phyloP scores from a whole-genome alignment of 2,797 vertebrate genomes.

The Hoplostethus atlanticus region DNA sequence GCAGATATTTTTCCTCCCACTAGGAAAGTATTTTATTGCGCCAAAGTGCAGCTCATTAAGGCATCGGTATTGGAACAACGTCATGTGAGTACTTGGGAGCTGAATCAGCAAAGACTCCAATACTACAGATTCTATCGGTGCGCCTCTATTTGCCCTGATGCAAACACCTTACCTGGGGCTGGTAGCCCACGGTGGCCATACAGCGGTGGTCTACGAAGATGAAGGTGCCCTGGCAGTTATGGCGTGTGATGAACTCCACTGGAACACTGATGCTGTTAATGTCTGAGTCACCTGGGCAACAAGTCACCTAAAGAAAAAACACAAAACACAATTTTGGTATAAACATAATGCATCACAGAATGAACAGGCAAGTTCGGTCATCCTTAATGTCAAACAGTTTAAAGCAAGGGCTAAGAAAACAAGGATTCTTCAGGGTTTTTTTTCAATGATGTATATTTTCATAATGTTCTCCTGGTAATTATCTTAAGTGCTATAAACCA shows the following conservation, averaged over 20 bases:
- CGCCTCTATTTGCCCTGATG: not conserved
- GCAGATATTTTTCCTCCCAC: too few species aligned
- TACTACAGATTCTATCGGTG: too few species aligned
- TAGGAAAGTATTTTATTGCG: too few species aligned
- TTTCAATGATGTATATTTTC: not conserved
- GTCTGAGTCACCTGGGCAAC: conserved; percentile 91
- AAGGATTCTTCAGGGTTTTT: not conserved
- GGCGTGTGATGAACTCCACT: conserved; percentile 96
- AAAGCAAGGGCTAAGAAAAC: not conserved
- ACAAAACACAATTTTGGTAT: not conserved
- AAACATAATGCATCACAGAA: not conserved
- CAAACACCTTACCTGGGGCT: conserved; percentile 90
- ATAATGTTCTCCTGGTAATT: not conserved
- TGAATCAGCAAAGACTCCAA: too few species aligned
- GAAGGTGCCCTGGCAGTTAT: conserved; percentile 93
- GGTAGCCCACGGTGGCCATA: conserved; percentile 91
- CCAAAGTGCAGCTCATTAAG: too few species aligned
- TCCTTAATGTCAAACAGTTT: not conserved
- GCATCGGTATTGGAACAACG: too few species aligned
- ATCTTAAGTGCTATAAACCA: too few species aligned
- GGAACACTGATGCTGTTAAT: conserved; percentile 90
- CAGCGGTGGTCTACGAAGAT: conserved; percentile 98
- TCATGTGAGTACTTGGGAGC: not conserved
- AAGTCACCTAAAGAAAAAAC: conserved; percentile 87
- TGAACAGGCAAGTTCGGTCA: not conserved